These are phyloP conservation scores for Spodoptera litura DNA, from an alignment of 1,140 invertebrate species.

Conservation along the genomic window DNA sequence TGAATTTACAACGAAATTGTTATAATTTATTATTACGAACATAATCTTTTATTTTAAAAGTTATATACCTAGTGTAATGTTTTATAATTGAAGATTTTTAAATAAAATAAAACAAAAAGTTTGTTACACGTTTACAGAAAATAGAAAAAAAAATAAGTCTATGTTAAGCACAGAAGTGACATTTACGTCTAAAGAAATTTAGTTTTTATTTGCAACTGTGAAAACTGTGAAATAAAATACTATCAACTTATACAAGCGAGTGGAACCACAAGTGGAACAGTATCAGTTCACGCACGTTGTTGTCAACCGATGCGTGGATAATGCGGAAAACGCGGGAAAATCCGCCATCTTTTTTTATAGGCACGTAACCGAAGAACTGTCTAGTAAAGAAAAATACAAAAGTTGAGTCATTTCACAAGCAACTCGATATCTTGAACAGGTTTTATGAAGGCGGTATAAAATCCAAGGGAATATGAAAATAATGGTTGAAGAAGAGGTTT, in stretches of 20 bases:
- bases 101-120: too few species aligned
- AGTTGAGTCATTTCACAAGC: neutral
- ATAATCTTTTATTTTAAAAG: too few species aligned
- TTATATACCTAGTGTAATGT: too few species aligned
- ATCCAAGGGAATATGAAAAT: slow-evolving; percentile 34
- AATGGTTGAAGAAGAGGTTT: slow-evolving; percentile 30
- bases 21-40: too few species aligned
- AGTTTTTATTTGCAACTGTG: neutral
- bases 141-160: too few species aligned
- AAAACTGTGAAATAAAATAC: neutral
- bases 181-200: neutral
- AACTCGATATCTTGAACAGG: slow-evolving; percentile 19
- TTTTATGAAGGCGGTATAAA: slow-evolving; percentile 32
- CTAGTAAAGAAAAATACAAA: slow-evolving; percentile 12
- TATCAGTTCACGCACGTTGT: slow-evolving; percentile 45
- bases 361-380: slow-evolving; percentile 24
- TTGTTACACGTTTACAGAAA: too few species aligned
- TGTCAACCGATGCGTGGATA: slow-evolving; percentile 42
- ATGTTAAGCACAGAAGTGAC: too few species aligned
- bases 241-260: slow-evolving; percentile 34
- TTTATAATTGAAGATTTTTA: too few species aligned
- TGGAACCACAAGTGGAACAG: slow-evolving; percentile 41
- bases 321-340: slow-evolving; percentile 30
- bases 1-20: neutral
- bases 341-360: slow-evolving; percentile 28